Percentiles rank a stretch among this genome's conserved stretches.
Conservation (phyloP, 2,113 vertebrate species). For the Nothobranchius furzeri region DNA sequence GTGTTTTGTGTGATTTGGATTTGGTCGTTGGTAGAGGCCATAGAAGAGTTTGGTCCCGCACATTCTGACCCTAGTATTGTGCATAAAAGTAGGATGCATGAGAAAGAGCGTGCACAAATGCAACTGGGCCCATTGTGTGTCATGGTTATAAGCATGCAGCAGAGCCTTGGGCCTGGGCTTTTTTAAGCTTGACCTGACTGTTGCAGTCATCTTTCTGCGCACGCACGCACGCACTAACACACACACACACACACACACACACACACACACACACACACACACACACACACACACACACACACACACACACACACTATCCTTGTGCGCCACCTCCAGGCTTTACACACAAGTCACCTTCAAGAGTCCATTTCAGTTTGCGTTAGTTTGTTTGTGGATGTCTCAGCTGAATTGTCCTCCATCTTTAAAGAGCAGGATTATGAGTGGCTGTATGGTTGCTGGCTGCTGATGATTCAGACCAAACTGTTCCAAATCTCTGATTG, state of each 20-base stretch:
- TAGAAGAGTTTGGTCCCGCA: no score
- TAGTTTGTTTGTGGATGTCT: constrained; percentile 6
- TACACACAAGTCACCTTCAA: constrained; percentile 65
- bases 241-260: constrained; percentile 2
- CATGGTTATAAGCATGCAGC: constrained; percentile 37
- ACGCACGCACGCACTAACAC: background rate
- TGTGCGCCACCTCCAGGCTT: constrained; percentile 45
- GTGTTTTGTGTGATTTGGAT: no score
- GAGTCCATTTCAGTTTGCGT: constrained; percentile 37
- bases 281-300: background rate
- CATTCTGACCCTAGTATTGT: no score
- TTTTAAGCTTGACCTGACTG: constrained; percentile 60
- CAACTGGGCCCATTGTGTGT: constrained; percentile 34
- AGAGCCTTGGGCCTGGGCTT: constrained; percentile 47
- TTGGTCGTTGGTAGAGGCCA: no score
- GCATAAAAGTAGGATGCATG: no score
- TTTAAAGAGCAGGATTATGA: constrained; percentile 39
- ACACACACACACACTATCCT: constrained; percentile 6
- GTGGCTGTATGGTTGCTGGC: constrained; percentile 46
- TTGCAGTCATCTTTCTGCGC: constrained; percentile 19
- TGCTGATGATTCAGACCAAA: constrained; percentile 59
- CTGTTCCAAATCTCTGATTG: constrained; percentile 43
- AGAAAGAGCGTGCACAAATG: constrained; percentile 12
- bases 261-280: background rate
- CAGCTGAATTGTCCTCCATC: constrained; percentile 41